Conservation (phyloP, 2,888 invertebrate species). For the Tinea semifulvella region DNA sequence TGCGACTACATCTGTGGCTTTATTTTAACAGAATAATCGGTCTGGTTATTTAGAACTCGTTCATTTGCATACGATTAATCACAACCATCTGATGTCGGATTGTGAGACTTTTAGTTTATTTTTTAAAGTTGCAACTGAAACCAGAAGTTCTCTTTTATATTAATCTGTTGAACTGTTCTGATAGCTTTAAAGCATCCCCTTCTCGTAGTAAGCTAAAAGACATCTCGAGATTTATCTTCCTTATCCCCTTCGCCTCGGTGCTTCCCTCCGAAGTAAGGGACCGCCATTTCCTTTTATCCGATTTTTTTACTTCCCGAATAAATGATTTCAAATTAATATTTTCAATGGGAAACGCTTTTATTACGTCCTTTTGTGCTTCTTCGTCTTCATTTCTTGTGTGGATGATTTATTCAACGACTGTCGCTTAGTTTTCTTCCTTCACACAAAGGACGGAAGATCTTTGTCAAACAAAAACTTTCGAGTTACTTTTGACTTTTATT, state of each 20-base stretch:
- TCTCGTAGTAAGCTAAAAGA: conserved; percentile 12
- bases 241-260: conserved; percentile 35
- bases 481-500: not conserved
- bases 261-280: conserved; percentile 32
- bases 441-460: not conserved
- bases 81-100: not conserved
- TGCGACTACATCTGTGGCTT: conserved; percentile 2
- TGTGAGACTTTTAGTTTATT: not conserved
- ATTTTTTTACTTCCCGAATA: conserved; percentile 36
- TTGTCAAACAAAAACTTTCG: not conserved
- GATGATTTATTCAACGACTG: conserved; percentile 27
- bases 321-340: conserved; percentile 50
- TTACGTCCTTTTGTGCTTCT: conserved; percentile 32
- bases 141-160: not conserved
- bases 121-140: not conserved
- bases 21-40: conserved; percentile 3
- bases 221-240: conserved; percentile 43
- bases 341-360: conserved; percentile 37
- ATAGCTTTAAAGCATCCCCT: conserved; percentile 5
- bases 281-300: conserved; percentile 30
- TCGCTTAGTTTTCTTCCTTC: conserved; percentile 2
- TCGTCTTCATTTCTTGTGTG: conserved; percentile 25
- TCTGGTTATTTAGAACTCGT: not conserved
- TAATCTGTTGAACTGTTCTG: not conserved
- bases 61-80: not conserved